Evolutionary conservation across 2,888 invertebrate genomes (phyloP), one percentile per base, ranked within the genome.

Genomic region (Ernsta delagoae): DNA sequence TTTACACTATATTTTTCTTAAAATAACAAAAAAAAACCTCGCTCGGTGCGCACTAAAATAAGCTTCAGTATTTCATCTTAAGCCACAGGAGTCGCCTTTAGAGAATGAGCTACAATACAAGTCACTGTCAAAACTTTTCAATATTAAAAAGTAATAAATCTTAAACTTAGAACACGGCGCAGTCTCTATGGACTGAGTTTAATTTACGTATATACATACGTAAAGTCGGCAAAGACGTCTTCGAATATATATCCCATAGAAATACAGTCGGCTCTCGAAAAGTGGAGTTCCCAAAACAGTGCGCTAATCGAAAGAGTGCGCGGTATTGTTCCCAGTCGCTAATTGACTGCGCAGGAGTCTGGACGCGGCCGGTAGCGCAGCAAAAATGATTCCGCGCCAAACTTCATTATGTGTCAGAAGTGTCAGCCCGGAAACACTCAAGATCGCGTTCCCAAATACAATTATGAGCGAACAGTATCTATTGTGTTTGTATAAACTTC

Each of bases 91-190:
- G 50, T 50, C 41, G 48, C 48, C 16, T 16, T 50, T 16, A 50
- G 11, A 11, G 11, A 50, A 50, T 16, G 50, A 50, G 41, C 36
- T 59, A 59, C 9, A 16, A 62, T 9, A n/a, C n/a, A n/a, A n/a
- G n/a, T 50, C 41, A 41, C 16, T 41, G 54, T 53, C 24, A 53
- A 54, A 66, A 67, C 60, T 54, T 66, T 54, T 67, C 54, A 67
- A 60, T 67, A 67, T 67, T 67, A 16, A 67, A 34, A 45, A 54
- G 66, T 41, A 67, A 61, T 67, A 67, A 60, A 66, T 60, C 43
- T 60, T 54, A 60, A 60, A 66, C 36, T 60, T 60, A 31, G 31
- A 50, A 39, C 39, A 12, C 43, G 31, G 59, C 41, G 31, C 39
- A 5, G 53, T 66, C 66, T 54, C 66, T 9, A 34, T 9, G 53